Evolutionary conservation across 2,797 vertebrate genomes (phyloP).

Genomic region (Sphenopsis melanotis): DNA sequence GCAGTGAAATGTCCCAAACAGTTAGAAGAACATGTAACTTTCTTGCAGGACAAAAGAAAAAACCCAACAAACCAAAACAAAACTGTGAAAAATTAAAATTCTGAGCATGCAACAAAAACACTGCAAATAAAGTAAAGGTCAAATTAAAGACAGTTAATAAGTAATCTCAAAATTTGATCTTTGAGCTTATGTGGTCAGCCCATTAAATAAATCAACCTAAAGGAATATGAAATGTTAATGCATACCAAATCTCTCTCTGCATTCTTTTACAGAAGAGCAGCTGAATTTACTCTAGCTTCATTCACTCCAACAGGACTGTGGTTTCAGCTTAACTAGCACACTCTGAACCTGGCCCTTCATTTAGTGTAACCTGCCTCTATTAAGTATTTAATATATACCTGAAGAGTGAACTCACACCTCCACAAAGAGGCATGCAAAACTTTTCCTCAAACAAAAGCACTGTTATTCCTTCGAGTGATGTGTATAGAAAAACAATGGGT

Average conservation of each 20-base stretch:
- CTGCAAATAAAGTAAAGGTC: constrained; percentile 1
- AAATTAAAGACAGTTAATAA: constrained; percentile 45
- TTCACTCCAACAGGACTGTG: neutral
- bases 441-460: neutral
- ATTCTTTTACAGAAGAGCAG: neutral
- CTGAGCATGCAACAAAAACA: neutral
- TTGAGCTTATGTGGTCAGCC: neutral
- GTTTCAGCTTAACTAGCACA: neutral
- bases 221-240: neutral
- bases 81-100: neutral
- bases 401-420: neutral
- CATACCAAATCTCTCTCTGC: neutral
- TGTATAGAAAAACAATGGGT: neutral
- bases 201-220: neutral
- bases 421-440: neutral
- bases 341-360: neutral
- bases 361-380: neutral
- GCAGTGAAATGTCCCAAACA: neutral
- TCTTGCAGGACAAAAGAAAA: neutral
- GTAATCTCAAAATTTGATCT: constrained; percentile 36
- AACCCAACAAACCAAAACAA: neutral
- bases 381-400: neutral
- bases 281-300: neutral
- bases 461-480: neutral
- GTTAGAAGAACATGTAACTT: fast-evolving